Evolutionary conservation across 2,888 invertebrate species (phyloP).

Genomic region (Mystacides longicornis): DNA sequence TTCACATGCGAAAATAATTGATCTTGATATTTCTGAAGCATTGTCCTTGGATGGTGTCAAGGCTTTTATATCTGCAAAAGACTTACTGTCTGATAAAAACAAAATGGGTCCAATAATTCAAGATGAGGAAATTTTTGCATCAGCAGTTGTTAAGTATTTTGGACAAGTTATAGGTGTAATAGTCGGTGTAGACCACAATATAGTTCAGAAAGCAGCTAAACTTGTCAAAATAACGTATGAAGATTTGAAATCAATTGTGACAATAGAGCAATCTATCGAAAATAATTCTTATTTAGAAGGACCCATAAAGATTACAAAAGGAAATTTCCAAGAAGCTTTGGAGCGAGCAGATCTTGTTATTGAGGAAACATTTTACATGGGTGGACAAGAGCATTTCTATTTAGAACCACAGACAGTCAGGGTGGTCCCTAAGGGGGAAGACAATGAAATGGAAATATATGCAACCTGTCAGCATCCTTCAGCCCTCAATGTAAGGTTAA

Average conservation of each 20-base stretch:
- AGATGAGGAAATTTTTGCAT: conserved; percentile 81
- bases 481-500: conserved; percentile 55
- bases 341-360: conserved; percentile 60
- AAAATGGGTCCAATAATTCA: conserved; percentile 63
- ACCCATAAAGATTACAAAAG: conserved; percentile 53
- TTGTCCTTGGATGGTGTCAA: conserved; percentile 69
- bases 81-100: conserved; percentile 62
- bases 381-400: conserved; percentile 96
- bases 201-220: conserved; percentile 77
- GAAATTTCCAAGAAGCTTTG: conserved; percentile 64
- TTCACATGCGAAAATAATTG: conserved; percentile 73
- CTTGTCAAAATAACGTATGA: conserved; percentile 76
- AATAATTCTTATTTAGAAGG: conserved; percentile 61
- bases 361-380: conserved; percentile 70
- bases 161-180: conserved; percentile 81
- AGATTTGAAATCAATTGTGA: conserved; percentile 71
- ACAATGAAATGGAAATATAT: conserved; percentile 78
- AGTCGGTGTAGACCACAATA: conserved; percentile 66
- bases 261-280: conserved; percentile 83
- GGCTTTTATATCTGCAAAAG: conserved; percentile 72
- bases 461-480: conserved; percentile 79
- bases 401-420: conserved; percentile 76
- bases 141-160: conserved; percentile 66
- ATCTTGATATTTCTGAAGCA: conserved; percentile 68
- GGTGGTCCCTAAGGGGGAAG: conserved; percentile 66